Evolutionary conservation across 2,113 vertebrate genomes (phyloP), one percentile per base, ranked within the genome.

Genomic region (Chroicocephalus ridibundus): DNA sequence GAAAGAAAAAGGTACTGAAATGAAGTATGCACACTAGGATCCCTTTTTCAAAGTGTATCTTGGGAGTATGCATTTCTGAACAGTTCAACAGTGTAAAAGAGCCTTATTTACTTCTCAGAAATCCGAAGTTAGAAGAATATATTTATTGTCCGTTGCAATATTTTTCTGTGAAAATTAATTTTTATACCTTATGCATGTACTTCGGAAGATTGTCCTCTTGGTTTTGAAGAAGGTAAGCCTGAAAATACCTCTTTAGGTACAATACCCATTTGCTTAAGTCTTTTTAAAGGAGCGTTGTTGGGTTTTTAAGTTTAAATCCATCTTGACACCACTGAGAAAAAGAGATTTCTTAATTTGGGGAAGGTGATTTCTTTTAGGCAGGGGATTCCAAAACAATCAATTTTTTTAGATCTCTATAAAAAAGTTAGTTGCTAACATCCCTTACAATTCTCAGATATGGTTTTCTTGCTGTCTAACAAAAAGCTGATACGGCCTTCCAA

Each of bases 21-120:
- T 90, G 88, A 91, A 84, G 70, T 86, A 95, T 90, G 96, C 91
- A 97, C 91, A 97, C 93, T 95, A 97, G 93, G 94, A 97, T 93
- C 89, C 95, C 94, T 95, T 96, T 95, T 93, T 96, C 97, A 96
- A 96, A 94, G 89, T 94, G 89, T 97, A 83, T 95, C 93, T 96
- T 90, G 72, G 66, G 75, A 87, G 76, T 93, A 94, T 32, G 54
- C 72, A 70, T 78, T 94, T 94, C 72, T 86, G 77, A 93, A 76
- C 44, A 88, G 71, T 72, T 92, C 66, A 86, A 27, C 27, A 70
- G 54, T 9, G 20, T n/a, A 54, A 66, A 3, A 75, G 40, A 89
- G 68, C 32, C 58, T 93, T 79, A 91, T 78, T 84, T 71, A 84
- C 5, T 8, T 68, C 61, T 71, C 47, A 69, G 36, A 90, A 70